Evolutionary conservation across 1,140 invertebrate species (phyloP).

Genomic region (Aphelenchoides besseyi): DNA sequence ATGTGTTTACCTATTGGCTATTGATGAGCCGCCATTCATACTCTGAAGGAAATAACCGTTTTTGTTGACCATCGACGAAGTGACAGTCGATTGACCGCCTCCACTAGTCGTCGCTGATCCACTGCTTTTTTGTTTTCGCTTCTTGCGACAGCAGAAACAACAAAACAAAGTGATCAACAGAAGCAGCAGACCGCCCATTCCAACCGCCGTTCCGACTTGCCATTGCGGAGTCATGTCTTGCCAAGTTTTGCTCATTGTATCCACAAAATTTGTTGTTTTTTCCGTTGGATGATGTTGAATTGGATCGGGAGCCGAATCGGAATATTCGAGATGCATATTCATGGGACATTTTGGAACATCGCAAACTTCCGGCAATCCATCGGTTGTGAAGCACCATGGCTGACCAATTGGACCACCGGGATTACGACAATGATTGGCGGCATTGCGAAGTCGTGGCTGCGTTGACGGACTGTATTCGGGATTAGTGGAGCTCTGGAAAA

Average conservation of each 20-base stretch:
- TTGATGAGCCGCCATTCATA: slow-evolving; percentile 28
- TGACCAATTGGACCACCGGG: slow-evolving; percentile 74
- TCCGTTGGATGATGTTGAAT: neutral
- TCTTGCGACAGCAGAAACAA: slow-evolving; percentile 42
- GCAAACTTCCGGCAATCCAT: slow-evolving; percentile 72
- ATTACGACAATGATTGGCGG: slow-evolving; percentile 88
- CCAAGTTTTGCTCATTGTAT: slow-evolving; percentile 38
- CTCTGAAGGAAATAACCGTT: slow-evolving; percentile 31
- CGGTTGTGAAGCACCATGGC: slow-evolving; percentile 80
- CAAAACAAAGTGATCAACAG: slow-evolving; percentile 42
- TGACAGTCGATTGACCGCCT: slow-evolving; percentile 19
- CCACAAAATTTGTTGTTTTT: slow-evolving; percentile 19
- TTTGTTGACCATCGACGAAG: slow-evolving; percentile 45
- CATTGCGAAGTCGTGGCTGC: slow-evolving; percentile 76
- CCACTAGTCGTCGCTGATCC: neutral
- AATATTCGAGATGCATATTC: slow-evolving; percentile 32
- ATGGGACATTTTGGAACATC: slow-evolving; percentile 68
- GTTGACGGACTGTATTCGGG: slow-evolving; percentile 30
- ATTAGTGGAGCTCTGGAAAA: neutral
- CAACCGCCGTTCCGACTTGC: slow-evolving; percentile 28
- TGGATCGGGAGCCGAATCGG: slow-evolving; percentile 16
- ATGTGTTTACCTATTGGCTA: slow-evolving; percentile 17
- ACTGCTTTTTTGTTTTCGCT: slow-evolving; percentile 23
- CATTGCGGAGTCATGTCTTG: slow-evolving; percentile 40
- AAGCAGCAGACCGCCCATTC: slow-evolving; percentile 33